A percentile compares a stretch with the other conserved stretches of the same genome.
Evolutionary conservation across 2,797 vertebrate species (phyloP).

Genomic region (Oreochromis mossambicus): DNA sequence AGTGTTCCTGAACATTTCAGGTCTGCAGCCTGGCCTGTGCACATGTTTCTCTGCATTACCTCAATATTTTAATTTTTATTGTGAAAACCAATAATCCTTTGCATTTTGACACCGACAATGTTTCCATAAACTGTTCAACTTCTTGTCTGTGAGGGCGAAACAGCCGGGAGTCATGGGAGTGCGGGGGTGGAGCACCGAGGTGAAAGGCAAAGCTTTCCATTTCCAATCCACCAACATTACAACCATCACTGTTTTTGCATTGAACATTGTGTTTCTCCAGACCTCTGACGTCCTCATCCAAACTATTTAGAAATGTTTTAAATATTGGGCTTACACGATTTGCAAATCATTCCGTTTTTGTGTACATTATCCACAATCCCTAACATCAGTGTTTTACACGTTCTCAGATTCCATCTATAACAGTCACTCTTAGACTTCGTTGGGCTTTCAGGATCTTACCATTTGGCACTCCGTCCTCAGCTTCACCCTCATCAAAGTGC

Average conservation of each 20-base stretch:
- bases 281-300: neutral
- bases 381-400: neutral
- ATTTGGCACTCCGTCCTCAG: constrained; percentile 16
- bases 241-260: neutral
- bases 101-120: neutral
- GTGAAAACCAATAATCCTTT: neutral
- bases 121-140: neutral
- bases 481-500: constrained; percentile 60
- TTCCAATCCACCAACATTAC: neutral
- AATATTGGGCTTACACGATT: neutral
- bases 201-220: neutral
- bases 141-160: fast-evolving
- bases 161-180: neutral
- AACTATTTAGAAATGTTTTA: neutral
- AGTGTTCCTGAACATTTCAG: neutral
- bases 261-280: neutral
- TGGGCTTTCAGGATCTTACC: neutral
- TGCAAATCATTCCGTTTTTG: neutral
- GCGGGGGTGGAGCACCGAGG: fast-evolving
- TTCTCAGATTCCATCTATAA: neutral
- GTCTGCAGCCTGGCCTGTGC: neutral
- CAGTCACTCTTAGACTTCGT: fast-evolving
- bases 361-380: neutral
- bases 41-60: neutral
- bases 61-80: neutral